Evolutionary conservation across 1,140 invertebrate species (phyloP), one percentile per base, ranked within the genome.

Genomic region (Lysiphlebus fabarum): DNA sequence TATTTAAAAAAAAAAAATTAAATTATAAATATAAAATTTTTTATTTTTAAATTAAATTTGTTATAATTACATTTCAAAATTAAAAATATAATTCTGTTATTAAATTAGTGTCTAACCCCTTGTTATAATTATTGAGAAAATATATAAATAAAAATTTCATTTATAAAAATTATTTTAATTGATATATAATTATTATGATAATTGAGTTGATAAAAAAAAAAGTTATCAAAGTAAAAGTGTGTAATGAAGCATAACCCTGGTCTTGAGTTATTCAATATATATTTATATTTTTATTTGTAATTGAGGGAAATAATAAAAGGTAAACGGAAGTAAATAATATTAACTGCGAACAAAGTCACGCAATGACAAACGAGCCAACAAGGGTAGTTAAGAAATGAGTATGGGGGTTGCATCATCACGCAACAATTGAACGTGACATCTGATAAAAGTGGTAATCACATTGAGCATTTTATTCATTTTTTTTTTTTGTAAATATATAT

Each of bases 391-490:
- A 56, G 14, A 17, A 44, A 49, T 41, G 51, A 10, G 51, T n/a
- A 4, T 43, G 37, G 43, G 51, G 53, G 37, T 34, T 34, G 36
- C 58, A 57, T 57, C 64, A 59, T 61, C 61, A 65, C 61, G 61
- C 61, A 48, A 60, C 53, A 75, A 73, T 69, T 70, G 69, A 63
- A 70, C 71, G 67, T 71, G 74, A 76, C 75, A 78, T 78, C 77
- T 77, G 77, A 79, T 79, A 79, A 75, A 70, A 70, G 60, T 68
- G 67, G 69, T 75, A 77, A 76, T 77, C 73, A 73, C 69, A 72
- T 73, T 73, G 70, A 67, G 67, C 65, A 64, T 62, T 58, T 64
- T 60, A 56, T 42, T 54, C 26, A 34, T 17, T 37, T 56, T 12
- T 11, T 51, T 58, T 48, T 38, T 33, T 56, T 14, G 53, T 34